A percentile compares a stretch with the other conserved stretches of the same genome.
These are phyloP conservation scores for Chymomyza costata DNA, from an alignment of 1,140 invertebrate genomes.

Conservation along the genomic window DNA sequence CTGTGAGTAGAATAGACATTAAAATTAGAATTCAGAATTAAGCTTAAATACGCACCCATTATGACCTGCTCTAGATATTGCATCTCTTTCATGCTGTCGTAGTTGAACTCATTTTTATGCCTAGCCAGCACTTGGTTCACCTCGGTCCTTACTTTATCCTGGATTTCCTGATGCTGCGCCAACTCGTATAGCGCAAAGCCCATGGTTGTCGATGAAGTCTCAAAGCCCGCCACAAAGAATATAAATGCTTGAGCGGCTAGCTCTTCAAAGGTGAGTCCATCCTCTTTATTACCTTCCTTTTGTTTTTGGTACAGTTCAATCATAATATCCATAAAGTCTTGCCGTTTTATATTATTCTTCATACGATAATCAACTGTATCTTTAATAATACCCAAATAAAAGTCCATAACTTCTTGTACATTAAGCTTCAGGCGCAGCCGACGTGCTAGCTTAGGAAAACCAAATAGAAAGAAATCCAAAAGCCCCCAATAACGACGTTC, in stretches of 20 bases:
- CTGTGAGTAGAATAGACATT: conserved; percentile 39
- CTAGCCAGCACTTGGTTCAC: conserved; percentile 75
- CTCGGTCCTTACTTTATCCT: conserved; percentile 78
- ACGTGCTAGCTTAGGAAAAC: conserved; percentile 31
- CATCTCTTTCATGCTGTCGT: conserved; percentile 78
- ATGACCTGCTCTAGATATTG: conserved; percentile 79
- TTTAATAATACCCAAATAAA: conserved; percentile 62
- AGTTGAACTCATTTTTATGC: conserved; percentile 64
- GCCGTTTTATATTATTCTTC: conserved; percentile 57
- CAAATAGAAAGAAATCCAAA: conserved; percentile 8
- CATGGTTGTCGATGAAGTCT: conserved; percentile 77
- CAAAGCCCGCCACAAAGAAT: conserved; percentile 76
- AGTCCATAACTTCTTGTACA: conserved; percentile 49
- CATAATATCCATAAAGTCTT: conserved; percentile 73
- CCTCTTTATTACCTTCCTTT: conserved; percentile 24
- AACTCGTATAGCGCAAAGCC: conserved; percentile 78
- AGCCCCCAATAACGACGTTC: conserved; percentile 14
- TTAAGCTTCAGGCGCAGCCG: conserved; percentile 27
- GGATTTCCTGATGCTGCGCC: conserved; percentile 78
- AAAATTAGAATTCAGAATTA: neutral
- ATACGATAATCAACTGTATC: conserved; percentile 68
- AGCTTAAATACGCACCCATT: conserved; percentile 29
- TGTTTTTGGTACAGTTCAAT: conserved; percentile 56
- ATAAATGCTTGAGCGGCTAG: conserved; percentile 50
- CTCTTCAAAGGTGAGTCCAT: conserved; percentile 38